Evolutionary conservation across 2,888 invertebrate genomes (phyloP).

Genomic region (Cosmopolites sordidus): DNA sequence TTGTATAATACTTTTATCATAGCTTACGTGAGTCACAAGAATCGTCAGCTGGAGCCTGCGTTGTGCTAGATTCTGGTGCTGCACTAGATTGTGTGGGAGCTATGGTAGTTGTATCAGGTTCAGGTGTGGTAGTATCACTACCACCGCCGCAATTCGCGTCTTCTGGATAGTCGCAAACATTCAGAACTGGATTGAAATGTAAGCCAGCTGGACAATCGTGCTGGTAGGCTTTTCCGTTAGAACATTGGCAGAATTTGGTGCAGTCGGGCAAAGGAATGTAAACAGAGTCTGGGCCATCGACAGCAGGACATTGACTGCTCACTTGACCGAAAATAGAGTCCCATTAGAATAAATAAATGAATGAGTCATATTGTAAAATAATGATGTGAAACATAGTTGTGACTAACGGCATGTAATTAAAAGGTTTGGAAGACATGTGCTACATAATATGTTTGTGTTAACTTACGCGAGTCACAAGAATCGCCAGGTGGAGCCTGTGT

Average conservation of each 20-base stretch:
- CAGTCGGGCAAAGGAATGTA: conserved; percentile 28
- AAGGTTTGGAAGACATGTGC: too few species aligned
- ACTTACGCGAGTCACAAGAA: background rate
- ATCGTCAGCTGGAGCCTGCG: background rate
- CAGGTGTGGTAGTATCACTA: conserved; percentile 11
- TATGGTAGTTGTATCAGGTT: conserved; percentile 1
- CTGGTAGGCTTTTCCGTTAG: conserved; percentile 28
- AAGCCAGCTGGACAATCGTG: conserved; percentile 30
- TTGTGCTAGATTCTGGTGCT: background rate
- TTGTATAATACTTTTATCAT: background rate
- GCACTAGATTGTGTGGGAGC: background rate
- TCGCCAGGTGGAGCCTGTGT: background rate
- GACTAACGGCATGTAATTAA: too few species aligned
- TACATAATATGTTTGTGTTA: too few species aligned
- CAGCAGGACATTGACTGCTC: conserved; percentile 3
- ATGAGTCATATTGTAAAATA: too few species aligned
- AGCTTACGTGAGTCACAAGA: background rate
- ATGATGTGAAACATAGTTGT: too few species aligned
- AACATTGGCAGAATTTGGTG: conserved; percentile 28
- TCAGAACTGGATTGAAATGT: conserved; percentile 29
- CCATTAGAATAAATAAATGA: too few species aligned
- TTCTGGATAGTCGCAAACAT: conserved; percentile 33
- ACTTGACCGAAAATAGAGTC: background rate
- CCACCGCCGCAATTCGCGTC: conserved; percentile 27
- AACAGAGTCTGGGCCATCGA: conserved; percentile 5